These are phyloP conservation scores for Corbicula japonica DNA, from an alignment of 2,888 invertebrate species.

Conservation along the genomic window DNA sequence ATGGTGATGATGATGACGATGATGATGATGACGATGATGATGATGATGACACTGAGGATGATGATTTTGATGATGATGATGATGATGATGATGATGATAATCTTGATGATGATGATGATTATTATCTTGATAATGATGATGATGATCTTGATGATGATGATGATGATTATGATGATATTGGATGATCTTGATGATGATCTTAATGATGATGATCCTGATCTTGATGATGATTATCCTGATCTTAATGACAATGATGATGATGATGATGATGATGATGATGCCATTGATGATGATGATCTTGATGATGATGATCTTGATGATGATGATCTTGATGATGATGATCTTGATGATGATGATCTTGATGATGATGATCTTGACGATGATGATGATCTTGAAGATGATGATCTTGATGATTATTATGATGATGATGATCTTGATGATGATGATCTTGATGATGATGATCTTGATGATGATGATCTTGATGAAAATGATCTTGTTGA, in stretches of 20 bases:
- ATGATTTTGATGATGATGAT: constrained; percentile 7
- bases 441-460: neutral
- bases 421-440: neutral
- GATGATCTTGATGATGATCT: neutral
- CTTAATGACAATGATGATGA: neutral
- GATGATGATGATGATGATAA: constrained; percentile 14
- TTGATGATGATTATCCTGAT: neutral
- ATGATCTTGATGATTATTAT: neutral
- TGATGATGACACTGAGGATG: constrained; percentile 13
- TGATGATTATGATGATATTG: neutral
- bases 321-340: constrained; percentile 1
- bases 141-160: neutral
- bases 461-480: neutral
- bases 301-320: neutral
- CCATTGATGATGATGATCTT: neutral
- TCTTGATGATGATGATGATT: neutral
- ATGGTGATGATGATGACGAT: constrained; percentile 26
- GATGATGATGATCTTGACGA: neutral
- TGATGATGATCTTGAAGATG: neutral
- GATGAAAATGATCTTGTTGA: neutral
- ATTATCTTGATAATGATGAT: neutral
- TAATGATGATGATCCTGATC: neutral
- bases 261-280: constrained; percentile 2
- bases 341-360: constrained; percentile 1
- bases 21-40: constrained; percentile 22